phyloP scores from a whole-genome alignment of 2,113 vertebrate species.

The Sisor rabdophorus region DNA sequence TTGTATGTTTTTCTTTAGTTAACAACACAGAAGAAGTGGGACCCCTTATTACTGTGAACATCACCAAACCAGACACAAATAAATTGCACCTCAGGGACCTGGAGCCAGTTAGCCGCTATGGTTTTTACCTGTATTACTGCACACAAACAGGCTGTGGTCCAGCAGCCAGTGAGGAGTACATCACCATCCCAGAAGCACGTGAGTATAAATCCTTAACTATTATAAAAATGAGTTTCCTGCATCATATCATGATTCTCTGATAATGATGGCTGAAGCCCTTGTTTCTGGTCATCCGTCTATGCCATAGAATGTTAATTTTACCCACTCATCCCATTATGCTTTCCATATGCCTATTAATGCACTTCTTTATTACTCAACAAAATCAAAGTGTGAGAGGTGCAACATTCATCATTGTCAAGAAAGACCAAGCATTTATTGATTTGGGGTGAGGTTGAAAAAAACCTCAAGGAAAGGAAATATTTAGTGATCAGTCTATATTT shows the following conservation, averaged over 20 bases:
- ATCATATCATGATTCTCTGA: conserved; percentile 5
- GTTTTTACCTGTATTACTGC: conserved; percentile 86
- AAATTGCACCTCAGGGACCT: conserved; percentile 77
- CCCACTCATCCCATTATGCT: conserved; percentile 52
- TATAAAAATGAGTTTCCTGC: not conserved
- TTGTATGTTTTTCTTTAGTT: conserved; percentile 67
- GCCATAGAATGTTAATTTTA: conserved; percentile 26
- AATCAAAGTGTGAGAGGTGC: conserved; percentile 58
- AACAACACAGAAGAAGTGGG: conserved; percentile 84
- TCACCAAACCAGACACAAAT: conserved; percentile 69
- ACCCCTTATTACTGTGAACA: conserved; percentile 68
- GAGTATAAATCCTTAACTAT: conserved; percentile 60
- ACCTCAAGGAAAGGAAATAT: conserved; percentile 42
- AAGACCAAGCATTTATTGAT: conserved; percentile 73
- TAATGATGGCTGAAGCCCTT: conserved; percentile 3
- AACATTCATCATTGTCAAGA: conserved; percentile 72
- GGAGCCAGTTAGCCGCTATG: conserved; percentile 83
- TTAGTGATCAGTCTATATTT: conserved; percentile 40
- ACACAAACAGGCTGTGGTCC: conserved; percentile 84
- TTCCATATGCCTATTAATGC: conserved; percentile 64
- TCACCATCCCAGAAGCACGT: conserved; percentile 81
- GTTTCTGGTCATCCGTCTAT: conserved; percentile 32
- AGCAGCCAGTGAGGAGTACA: conserved; percentile 77
- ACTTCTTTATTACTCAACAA: conserved; percentile 68
- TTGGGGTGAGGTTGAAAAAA: conserved; percentile 46